Conservation (phyloP, 2,113 vertebrate genomes). For the Malurus melanocephalus region DNA sequence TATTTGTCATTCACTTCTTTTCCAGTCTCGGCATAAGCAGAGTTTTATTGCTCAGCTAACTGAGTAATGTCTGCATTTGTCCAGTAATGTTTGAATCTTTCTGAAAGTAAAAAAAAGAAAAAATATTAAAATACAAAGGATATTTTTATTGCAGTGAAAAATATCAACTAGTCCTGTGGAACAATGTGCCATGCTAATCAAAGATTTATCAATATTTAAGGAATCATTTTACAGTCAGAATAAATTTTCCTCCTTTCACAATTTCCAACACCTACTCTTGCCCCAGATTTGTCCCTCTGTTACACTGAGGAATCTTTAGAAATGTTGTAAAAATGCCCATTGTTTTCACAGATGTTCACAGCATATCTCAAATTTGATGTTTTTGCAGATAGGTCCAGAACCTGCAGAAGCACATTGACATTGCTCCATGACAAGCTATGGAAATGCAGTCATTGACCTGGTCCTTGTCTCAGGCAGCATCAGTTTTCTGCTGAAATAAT, state of each 20-base stretch:
- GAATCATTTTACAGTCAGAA: background rate
- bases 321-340: background rate
- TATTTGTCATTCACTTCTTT: conserved; percentile 34
- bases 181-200: background rate
- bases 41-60: background rate
- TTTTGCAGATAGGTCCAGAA: background rate
- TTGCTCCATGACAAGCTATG: background rate
- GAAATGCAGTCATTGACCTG: background rate
- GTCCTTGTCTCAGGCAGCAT: background rate
- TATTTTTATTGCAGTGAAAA: background rate
- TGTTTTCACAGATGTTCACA: background rate
- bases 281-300: background rate
- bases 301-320: background rate
- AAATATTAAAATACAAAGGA: background rate
- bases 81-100: background rate
- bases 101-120: background rate
- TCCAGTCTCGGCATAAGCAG: background rate
- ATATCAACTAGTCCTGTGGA: background rate
- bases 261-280: background rate
- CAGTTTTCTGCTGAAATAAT: background rate
- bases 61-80: background rate
- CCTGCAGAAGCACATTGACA: background rate
- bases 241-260: background rate
- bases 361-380: background rate
- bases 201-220: background rate